Conservation (phyloP, 2,888 invertebrate species). For the Synergus japonicus region DNA sequence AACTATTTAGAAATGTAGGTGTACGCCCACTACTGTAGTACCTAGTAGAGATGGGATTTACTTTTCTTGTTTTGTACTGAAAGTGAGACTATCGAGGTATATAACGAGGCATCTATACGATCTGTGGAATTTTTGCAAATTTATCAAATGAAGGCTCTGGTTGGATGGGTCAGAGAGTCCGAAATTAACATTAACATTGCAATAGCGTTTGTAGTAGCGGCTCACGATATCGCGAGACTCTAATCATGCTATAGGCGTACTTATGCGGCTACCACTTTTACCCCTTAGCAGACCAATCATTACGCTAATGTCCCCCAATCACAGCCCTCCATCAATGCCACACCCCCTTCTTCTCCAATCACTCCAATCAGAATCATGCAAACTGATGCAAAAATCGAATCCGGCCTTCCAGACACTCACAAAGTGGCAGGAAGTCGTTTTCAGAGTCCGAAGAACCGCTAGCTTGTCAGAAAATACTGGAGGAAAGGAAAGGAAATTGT, state of each 20-base stretch:
- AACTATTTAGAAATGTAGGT: conserved; percentile 38
- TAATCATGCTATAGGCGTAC: conserved; percentile 66
- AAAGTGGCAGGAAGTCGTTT: conserved; percentile 52
- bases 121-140: conserved; percentile 30
- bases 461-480: not conserved
- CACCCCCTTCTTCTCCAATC: conserved; percentile 63
- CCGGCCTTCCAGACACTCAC: conserved; percentile 46
- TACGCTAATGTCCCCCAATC: conserved; percentile 72
- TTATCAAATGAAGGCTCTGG: conserved; percentile 15
- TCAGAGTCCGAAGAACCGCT: conserved; percentile 17
- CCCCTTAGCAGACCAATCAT: conserved; percentile 71
- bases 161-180: conserved; percentile 48
- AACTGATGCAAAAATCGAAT: conserved; percentile 61
- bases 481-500: not conserved
- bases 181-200: conserved; percentile 60
- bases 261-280: conserved; percentile 71
- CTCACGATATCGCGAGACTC: conserved; percentile 67
- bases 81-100: conserved; percentile 3
- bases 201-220: conserved; percentile 53
- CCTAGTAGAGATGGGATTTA: conserved; percentile 50
- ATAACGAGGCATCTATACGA: conserved; percentile 10
- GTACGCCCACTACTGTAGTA: conserved; percentile 42
- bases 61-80: conserved; percentile 48
- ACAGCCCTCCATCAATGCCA: conserved; percentile 53
- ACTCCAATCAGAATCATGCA: conserved; percentile 67